A percentile compares a stretch with the other conserved stretches of the same genome.
These are phyloP conservation scores for Irena cyanogastra DNA, from an alignment of 2,113 vertebrate species.

Conservation along the genomic window DNA sequence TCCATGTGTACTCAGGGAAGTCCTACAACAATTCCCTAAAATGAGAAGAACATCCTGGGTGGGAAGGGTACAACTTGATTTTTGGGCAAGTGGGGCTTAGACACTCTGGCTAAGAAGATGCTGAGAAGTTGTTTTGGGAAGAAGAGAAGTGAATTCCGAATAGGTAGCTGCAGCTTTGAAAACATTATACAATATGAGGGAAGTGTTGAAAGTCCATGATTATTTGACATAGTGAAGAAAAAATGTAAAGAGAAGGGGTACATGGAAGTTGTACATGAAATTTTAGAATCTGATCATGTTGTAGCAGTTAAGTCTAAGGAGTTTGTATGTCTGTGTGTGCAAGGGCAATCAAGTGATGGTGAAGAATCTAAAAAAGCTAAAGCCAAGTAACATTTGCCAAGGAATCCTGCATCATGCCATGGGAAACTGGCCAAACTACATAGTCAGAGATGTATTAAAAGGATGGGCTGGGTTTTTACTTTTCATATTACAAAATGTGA, in stretches of 20 bases:
- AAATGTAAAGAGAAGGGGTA: background rate
- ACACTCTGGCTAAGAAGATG: background rate
- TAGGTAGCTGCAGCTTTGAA: background rate
- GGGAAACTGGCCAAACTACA: slow-evolving; percentile 21
- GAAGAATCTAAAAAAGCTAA: slow-evolving; percentile 11
- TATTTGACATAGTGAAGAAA: background rate
- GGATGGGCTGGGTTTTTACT: background rate
- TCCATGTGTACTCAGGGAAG: background rate
- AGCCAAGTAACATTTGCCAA: slow-evolving; percentile 30
- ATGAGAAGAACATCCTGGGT: background rate
- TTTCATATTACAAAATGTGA: slow-evolving; percentile 9
- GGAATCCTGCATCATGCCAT: background rate
- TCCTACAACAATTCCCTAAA: background rate
- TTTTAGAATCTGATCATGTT: background rate
- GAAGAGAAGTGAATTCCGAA: background rate
- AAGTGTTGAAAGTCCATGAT: background rate
- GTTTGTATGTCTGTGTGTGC: background rate
- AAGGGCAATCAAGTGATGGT: background rate
- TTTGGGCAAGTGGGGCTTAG: background rate
- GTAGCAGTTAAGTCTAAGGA: background rate
- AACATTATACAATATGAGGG: background rate
- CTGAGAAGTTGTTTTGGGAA: background rate
- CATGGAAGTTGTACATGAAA: background rate
- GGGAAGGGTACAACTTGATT: background rate
- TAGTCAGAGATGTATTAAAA: slow-evolving; percentile 33